Evolutionary conservation across 2,113 vertebrate genomes (phyloP), one percentile per base, ranked within the genome.

Genomic region (Semicossyphus pulcher): DNA sequence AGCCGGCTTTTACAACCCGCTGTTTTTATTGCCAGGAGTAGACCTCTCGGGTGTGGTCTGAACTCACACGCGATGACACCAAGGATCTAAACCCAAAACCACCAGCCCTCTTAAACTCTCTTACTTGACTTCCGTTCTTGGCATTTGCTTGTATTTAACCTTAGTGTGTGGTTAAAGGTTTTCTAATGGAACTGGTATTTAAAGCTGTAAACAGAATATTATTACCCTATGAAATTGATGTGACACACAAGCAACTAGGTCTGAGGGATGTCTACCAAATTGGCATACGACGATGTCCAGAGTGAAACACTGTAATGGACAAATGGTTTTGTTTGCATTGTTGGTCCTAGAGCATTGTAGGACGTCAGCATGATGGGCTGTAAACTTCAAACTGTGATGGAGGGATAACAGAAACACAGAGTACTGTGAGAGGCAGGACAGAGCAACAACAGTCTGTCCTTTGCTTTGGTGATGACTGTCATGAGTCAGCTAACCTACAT

Each of bases 21-120:
- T 6, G 70, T 51, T 82, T 83, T 80, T 78, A 75, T 36, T 9
- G 70, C 73, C n/a, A 31, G 59, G 73, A 83, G 69, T 5, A 61
- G 39, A 80, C 51, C 69, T 81, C 53, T 44, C 11, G 74, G 79
- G 68, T 88, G 89, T 69, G 88, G 88, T 83, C 66, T 57, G 8
- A 44, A 18, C 56, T 86, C 66, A 54, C 89, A 89, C 83, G 89
- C 90, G 21, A 89, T 5, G 10, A 62, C 29, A 53, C 31, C 41
- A 2, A 26, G 10, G 25, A 73, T 21, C 25, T 48, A 44, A 42
- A 15, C 45, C 36, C 20, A 53, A 28, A 53, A 63, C 3, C 20
- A 60, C 41, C 21, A n/a, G 10, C n/a, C 31, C 36, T 51, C 18
- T 14, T 1, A 16, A 5, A 16, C 16, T 11, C 7, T 34, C 47